Percentiles rank a stretch among this genome's conserved stretches.
Evolutionary conservation across 1,140 invertebrate genomes (phyloP).

Genomic region (Solenopsis invicta): DNA sequence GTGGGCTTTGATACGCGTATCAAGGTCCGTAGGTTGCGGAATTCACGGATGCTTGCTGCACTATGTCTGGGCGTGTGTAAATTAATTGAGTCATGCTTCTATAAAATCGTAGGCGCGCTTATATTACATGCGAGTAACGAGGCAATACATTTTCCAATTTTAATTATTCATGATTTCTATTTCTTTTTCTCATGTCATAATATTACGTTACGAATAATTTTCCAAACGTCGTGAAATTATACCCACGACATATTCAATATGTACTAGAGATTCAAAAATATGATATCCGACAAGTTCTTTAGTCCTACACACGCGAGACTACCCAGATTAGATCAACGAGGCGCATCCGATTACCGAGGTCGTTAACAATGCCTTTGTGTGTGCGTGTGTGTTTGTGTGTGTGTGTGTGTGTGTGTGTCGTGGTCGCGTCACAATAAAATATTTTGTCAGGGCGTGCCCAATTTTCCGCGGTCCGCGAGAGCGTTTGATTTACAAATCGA

Average conservation of each 20-base stretch:
- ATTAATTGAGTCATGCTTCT: conserved; percentile 17
- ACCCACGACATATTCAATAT: not conserved
- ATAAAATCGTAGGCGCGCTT: not conserved
- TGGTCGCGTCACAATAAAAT: conserved; percentile 49
- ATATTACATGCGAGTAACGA: not conserved
- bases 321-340: conserved; percentile 1
- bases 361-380: conserved; percentile 36
- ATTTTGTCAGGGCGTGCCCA: conserved; percentile 40
- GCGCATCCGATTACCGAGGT: conserved; percentile 33
- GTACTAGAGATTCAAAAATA: not conserved
- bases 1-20: conserved; percentile 2
- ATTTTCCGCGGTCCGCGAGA: conserved; percentile 52
- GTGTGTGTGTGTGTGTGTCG: not conserved
- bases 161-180: not conserved
- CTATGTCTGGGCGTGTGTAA: too few species aligned
- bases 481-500: conserved; percentile 78
- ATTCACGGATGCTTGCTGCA: conserved; percentile 20
- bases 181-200: not conserved
- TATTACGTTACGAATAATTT: not conserved
- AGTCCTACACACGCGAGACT: not conserved
- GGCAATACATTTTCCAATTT: not conserved
- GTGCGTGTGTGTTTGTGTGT: too few species aligned
- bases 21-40: not conserved
- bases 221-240: not conserved
- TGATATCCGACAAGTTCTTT: not conserved